phyloP scores from a whole-genome alignment of 2,888 invertebrate genomes.

The Melinopterus prodromus region DNA sequence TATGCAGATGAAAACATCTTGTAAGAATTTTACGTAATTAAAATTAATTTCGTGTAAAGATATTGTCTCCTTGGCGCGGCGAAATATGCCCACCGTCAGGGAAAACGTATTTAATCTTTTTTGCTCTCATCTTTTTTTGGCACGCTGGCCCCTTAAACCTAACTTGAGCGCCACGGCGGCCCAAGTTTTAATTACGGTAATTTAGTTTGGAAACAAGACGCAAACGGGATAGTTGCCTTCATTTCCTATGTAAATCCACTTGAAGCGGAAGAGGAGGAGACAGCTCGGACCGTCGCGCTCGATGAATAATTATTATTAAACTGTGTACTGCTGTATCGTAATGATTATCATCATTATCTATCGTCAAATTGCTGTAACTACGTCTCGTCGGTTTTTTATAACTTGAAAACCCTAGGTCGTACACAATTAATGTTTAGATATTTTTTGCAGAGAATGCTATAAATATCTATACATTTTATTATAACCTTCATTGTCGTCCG shows the following conservation, averaged over 20 bases:
- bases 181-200: neutral
- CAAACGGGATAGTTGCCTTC: neutral
- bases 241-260: neutral
- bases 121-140: neutral
- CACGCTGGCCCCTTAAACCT: too few species aligned
- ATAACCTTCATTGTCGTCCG: too few species aligned
- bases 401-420: too few species aligned
- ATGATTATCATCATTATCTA: too few species aligned
- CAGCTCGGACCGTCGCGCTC: too few species aligned
- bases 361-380: too few species aligned
- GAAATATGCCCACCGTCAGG: neutral
- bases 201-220: neutral
- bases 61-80: neutral
- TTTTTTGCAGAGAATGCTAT: too few species aligned
- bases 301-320: too few species aligned
- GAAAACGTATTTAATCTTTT: neutral
- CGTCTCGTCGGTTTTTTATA: too few species aligned
- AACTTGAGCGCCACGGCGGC: neutral
- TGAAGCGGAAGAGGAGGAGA: neutral
- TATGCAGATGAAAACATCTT: conserved; percentile 4
- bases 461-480: too few species aligned
- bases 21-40: neutral
- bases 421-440: too few species aligned
- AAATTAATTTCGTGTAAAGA: neutral
- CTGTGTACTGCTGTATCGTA: too few species aligned